Conservation (phyloP, 1,140 invertebrate species). For the Orius insidiosus region DNA sequence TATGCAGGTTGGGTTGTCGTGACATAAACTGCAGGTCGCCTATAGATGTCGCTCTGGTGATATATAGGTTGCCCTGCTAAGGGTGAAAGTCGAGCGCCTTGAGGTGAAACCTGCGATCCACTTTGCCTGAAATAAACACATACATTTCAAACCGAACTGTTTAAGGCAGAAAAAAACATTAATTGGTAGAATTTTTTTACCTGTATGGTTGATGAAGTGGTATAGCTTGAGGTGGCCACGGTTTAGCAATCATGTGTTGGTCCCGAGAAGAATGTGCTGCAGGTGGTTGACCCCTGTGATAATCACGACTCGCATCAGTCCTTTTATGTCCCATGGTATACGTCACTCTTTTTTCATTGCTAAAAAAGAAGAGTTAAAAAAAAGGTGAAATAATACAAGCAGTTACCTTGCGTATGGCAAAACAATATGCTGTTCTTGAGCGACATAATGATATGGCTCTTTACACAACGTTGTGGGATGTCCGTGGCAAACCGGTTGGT, state of each 20-base stretch:
- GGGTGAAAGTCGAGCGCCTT: constrained; percentile 23
- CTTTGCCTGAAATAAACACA: constrained; percentile 11
- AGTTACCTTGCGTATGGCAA: constrained; percentile 15
- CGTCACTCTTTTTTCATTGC: constrained; percentile 36
- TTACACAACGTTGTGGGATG: constrained; percentile 30
- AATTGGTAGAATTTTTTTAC: constrained; percentile 22
- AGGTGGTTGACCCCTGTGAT: constrained; percentile 35
- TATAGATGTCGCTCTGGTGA: constrained; percentile 36
- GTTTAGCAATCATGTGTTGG: constrained; percentile 27
- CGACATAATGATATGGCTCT: constrained; percentile 37
- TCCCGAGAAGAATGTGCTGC: constrained; percentile 38
- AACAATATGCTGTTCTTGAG: constrained; percentile 37
- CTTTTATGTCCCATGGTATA: constrained; percentile 28
- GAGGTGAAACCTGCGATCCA: constrained; percentile 18
- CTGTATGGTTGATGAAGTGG: constrained; percentile 37
- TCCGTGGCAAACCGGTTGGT: constrained; percentile 20
- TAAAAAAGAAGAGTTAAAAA: constrained; percentile 17
- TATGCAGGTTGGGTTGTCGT: constrained; percentile 35
- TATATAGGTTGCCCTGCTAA: constrained; percentile 34
- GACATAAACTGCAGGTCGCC: constrained; percentile 39
- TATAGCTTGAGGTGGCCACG: constrained; percentile 36
- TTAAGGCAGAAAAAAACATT: neutral
- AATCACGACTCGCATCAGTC: constrained; percentile 14
- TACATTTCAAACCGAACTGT: neutral
- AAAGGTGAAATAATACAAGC: neutral